A percentile compares a stretch with the other conserved stretches of the same genome.
Evolutionary conservation across 2,113 vertebrate genomes (phyloP).

Genomic region (Rostratula benghalensis): DNA sequence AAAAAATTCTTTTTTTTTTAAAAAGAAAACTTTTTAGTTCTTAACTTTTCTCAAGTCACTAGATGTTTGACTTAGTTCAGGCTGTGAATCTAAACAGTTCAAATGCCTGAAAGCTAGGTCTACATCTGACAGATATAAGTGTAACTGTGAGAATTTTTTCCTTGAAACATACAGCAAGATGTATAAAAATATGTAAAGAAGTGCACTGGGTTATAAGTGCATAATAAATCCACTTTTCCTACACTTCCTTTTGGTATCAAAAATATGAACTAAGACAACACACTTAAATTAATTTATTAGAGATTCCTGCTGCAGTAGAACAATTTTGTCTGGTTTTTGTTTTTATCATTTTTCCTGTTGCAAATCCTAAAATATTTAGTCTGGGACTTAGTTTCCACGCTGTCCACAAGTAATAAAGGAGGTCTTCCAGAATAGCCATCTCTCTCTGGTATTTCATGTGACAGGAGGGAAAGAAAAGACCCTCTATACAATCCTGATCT

Average conservation of each 20-base stretch:
- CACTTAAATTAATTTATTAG: neutral
- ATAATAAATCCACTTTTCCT: neutral
- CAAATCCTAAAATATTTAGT: neutral
- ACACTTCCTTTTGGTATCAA: neutral
- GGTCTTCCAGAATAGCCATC: slow-evolving; percentile 10
- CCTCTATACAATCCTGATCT: slow-evolving; percentile 41
- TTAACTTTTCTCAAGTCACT: neutral
- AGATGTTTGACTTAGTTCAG: neutral
- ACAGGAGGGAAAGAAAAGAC: slow-evolving; percentile 39
- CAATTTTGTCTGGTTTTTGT: neutral
- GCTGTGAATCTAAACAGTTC: neutral
- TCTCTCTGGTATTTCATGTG: slow-evolving; percentile 49
- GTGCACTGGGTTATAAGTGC: neutral
- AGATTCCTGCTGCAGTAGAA: neutral
- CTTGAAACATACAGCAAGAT: neutral
- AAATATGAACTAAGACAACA: neutral
- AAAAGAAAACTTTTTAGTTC: neutral
- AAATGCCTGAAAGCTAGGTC: neutral
- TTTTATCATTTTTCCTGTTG: neutral
- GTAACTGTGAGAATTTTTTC: neutral
- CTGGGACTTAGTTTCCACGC: slow-evolving; percentile 6
- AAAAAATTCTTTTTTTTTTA: neutral
- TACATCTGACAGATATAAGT: neutral
- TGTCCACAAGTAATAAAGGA: neutral
- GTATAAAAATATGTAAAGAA: neutral